phyloP scores from a whole-genome alignment of 2,113 vertebrate genomes.

The Dromaius novaehollandiae region DNA sequence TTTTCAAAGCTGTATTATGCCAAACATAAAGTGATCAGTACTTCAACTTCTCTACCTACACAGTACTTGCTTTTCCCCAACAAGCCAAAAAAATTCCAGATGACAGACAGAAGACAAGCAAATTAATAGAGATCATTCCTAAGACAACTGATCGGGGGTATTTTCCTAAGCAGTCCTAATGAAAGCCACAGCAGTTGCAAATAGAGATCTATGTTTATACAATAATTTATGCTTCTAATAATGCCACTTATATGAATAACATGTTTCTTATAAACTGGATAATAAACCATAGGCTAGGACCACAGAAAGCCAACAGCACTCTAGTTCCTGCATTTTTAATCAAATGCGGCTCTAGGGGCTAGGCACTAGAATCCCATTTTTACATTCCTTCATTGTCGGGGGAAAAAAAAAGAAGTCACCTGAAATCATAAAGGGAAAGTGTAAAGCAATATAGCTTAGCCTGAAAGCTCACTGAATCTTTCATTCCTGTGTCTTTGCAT shows the following conservation, averaged over 20 bases:
- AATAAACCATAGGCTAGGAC: constrained; percentile 52
- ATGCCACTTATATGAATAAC: constrained; percentile 53
- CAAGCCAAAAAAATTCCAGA: not conserved
- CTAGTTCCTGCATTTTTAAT: constrained; percentile 60
- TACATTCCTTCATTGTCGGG: not conserved
- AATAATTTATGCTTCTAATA: constrained; percentile 61
- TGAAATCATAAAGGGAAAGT: not conserved
- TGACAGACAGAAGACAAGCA: constrained; percentile 32
- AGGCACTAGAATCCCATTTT: not conserved
- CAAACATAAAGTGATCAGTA: not conserved
- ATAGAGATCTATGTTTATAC: not conserved
- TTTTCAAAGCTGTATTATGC: not conserved
- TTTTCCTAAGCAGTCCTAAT: constrained; percentile 11
- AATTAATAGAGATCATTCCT: constrained; percentile 36
- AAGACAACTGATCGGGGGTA: not conserved
- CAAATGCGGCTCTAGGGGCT: constrained; percentile 9
- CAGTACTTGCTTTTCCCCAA: not conserved
- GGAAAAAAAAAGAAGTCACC: not conserved
- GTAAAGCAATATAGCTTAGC: not conserved
- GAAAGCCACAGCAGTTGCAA: constrained; percentile 37
- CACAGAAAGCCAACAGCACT: not conserved
- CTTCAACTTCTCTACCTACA: constrained; percentile 12
- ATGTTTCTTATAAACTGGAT: constrained; percentile 57
- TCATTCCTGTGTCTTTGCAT: constrained; percentile 21
- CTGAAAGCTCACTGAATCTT: constrained; percentile 4